A percentile compares a stretch with the other conserved stretches of the same genome.
phyloP scores from a whole-genome alignment of 2,113 vertebrate genomes.

The Chionis minor region DNA sequence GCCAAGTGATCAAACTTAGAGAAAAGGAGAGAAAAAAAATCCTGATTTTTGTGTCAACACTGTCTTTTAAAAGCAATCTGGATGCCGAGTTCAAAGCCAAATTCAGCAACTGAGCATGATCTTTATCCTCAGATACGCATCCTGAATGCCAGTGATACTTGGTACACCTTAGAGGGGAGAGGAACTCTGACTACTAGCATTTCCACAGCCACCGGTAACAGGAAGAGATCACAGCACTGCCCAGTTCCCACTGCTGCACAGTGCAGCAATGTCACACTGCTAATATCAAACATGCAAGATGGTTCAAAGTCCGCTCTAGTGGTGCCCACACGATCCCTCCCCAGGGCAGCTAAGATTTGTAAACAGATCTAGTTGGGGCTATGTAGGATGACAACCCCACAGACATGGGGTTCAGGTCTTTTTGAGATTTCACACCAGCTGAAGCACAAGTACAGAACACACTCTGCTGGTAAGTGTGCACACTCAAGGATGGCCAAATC shows the following conservation, averaged over 20 bases:
- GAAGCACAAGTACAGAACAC: not conserved
- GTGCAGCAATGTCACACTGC: not conserved
- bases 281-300: not conserved
- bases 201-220: not conserved
- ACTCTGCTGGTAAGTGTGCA: not conserved
- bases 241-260: not conserved
- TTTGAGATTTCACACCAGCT: not conserved
- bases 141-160: not conserved
- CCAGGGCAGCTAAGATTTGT: not conserved
- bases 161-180: not conserved
- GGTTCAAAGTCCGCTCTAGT: not conserved
- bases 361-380: not conserved
- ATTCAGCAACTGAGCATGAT: not conserved
- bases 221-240: not conserved
- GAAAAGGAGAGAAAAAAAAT: not conserved
- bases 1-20: not conserved
- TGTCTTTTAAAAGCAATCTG: not conserved
- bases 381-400: not conserved
- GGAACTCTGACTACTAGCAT: not conserved
- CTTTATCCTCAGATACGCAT: not conserved
- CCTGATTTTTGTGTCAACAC: not conserved
- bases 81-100: not conserved
- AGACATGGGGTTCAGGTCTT: not conserved
- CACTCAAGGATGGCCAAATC: not conserved
- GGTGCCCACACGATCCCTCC: not conserved